phyloP scores from a whole-genome alignment of 2,113 vertebrate genomes.

The Corynorhinus townsendii region DNA sequence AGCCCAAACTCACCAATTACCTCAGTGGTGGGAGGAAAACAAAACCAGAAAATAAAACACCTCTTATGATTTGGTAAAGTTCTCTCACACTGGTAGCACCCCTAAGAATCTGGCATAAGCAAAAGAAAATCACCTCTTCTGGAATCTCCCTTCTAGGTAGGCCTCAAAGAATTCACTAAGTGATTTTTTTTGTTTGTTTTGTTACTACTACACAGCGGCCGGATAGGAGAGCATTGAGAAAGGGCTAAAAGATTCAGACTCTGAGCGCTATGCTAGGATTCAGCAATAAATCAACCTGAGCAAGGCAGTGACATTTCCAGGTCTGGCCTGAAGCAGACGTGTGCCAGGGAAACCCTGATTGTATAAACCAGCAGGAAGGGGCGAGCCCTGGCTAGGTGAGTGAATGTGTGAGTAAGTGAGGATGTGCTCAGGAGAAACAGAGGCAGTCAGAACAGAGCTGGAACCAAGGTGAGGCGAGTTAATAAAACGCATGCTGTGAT shows the following conservation, averaged over 20 bases:
- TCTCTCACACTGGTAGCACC: neutral
- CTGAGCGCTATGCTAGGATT: neutral
- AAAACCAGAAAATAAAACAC: neutral
- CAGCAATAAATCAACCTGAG: neutral
- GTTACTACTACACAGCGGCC: neutral
- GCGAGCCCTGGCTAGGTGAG: neutral
- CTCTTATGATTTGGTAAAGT: neutral
- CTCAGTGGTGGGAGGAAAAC: neutral
- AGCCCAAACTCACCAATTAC: neutral
- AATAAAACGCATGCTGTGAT: accelerated
- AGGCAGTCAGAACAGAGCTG: neutral
- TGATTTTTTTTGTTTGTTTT: neutral
- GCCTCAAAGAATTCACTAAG: neutral
- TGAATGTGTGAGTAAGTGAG: neutral
- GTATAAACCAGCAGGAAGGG: neutral
- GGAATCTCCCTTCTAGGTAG: neutral
- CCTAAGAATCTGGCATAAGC: neutral
- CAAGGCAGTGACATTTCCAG: neutral
- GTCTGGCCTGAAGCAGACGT: neutral
- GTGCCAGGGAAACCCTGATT: neutral
- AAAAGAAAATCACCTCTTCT: neutral
- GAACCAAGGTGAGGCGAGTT: neutral
- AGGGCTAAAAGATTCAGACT: neutral
- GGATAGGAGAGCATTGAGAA: neutral
- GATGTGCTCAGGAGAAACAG: neutral